These are phyloP conservation scores for Xiphophorus hellerii DNA, from an alignment of 2,113 vertebrate genomes.

Conservation along the genomic window DNA sequence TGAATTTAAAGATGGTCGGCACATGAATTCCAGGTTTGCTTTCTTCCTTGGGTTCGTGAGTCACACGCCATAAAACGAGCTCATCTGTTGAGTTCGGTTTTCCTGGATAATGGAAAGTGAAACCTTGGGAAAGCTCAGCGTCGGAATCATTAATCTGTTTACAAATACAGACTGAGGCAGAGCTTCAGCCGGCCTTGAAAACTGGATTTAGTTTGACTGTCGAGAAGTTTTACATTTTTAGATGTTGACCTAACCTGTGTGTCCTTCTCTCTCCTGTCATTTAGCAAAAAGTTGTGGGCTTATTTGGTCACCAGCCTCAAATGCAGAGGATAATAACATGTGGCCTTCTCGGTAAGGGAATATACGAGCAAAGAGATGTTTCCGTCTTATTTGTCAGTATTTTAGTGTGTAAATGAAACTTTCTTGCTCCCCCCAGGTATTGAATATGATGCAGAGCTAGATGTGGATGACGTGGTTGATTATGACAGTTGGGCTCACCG, in stretches of 20 bases:
- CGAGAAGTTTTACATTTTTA: conserved; percentile 6
- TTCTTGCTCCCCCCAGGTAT: conserved; percentile 5
- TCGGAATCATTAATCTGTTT: neutral
- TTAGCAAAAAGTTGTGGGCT: conserved; percentile 44
- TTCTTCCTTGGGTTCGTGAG: neutral
- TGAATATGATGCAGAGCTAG: conserved; percentile 6
- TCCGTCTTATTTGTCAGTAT: neutral
- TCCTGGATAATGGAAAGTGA: conserved; percentile 39
- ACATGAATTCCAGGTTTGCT: neutral
- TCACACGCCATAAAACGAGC: neutral
- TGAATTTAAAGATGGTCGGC: too few species aligned
- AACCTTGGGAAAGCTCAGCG: neutral
- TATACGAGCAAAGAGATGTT: neutral
- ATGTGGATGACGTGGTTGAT: conserved; percentile 20
- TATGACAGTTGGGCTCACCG: neutral
- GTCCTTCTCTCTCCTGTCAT: conserved; percentile 3
- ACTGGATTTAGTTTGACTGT: neutral
- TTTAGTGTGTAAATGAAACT: neutral
- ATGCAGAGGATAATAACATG: conserved; percentile 38
- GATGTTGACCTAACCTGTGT: neutral
- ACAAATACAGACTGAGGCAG: too few species aligned
- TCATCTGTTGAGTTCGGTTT: neutral
- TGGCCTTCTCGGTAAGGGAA: conserved; percentile 55
- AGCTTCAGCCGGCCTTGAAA: neutral
- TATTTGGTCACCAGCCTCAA: conserved; percentile 25